Conservation (phyloP, 2,797 vertebrate species). For the Potorous gilbertii region DNA sequence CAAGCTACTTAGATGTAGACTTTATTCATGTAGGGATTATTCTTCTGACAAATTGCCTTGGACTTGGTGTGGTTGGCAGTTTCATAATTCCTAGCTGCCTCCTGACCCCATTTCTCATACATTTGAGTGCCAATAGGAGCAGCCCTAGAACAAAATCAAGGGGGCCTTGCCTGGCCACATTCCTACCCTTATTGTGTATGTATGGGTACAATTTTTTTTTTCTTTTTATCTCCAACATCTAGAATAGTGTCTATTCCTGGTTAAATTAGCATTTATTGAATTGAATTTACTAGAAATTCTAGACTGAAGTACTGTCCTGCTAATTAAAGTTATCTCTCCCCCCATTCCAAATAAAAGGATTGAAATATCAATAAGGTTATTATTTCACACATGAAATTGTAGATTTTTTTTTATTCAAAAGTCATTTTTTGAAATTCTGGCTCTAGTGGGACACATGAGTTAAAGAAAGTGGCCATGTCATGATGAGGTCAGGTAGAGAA, state of each 20-base stretch:
- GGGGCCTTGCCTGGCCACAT: background rate
- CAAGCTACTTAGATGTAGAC: background rate
- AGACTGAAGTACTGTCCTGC: background rate
- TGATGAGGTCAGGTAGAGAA: background rate
- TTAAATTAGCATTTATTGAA: background rate
- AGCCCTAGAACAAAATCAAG: background rate
- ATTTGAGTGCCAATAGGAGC: background rate
- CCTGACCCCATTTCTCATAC: background rate
- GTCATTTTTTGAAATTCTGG: constrained; percentile 9
- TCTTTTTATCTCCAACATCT: background rate
- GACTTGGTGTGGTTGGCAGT: background rate
- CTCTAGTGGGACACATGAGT: background rate
- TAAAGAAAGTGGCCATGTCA: background rate
- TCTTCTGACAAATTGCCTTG: background rate
- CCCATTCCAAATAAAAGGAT: background rate
- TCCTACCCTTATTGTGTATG: background rate
- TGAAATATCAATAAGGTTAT: background rate
- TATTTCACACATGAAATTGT: background rate
- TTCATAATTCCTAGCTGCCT: background rate
- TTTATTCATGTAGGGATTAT: background rate
- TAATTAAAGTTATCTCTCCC: background rate
- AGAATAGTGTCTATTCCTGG: background rate
- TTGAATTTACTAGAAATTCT: background rate
- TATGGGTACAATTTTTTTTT: background rate
- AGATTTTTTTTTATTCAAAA: constrained; percentile 23